phyloP scores from a whole-genome alignment of 2,888 invertebrate genomes.

The Caenorhabditis sulstoni region DNA sequence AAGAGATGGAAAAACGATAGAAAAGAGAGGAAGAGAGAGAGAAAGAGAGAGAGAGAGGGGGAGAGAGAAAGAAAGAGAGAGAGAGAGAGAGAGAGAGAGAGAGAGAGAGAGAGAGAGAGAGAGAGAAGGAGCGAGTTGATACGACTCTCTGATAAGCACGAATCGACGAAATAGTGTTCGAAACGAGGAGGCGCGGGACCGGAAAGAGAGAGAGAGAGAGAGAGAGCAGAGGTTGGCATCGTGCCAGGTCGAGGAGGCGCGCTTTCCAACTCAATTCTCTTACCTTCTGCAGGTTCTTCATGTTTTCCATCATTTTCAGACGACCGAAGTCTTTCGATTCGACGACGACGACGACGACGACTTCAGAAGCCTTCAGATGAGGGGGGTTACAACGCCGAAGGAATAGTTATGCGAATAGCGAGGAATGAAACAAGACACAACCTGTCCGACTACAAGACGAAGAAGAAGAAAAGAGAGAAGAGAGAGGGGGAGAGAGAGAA shows the following conservation, averaged over 20 bases:
- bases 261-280: not conserved
- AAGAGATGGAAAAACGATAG: slow-evolving; percentile 4
- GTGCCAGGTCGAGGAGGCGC: slow-evolving; percentile 4
- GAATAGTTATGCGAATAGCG: slow-evolving; percentile 17
- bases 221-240: slow-evolving; percentile 7
- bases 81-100: not conserved
- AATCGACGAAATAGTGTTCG: not conserved
- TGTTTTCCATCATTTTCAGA: too few relatives aligned
- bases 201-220: not conserved
- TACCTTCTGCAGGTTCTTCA: too few relatives aligned
- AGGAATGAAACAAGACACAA: slow-evolving; percentile 9
- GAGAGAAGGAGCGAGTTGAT: not conserved
- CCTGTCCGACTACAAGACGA: not conserved
- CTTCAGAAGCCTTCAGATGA: not conserved
- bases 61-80: not conserved
- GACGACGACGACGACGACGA: too few relatives aligned
- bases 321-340: too few relatives aligned
- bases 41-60: slow-evolving; percentile 4
- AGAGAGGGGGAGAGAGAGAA: not conserved
- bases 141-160: too few relatives aligned
- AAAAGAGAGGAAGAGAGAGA: slow-evolving; percentile 1
- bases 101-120: slow-evolving; percentile 5
- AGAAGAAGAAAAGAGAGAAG: not conserved
- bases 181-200: not conserved
- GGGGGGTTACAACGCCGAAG: too few relatives aligned